These are phyloP conservation scores for Malthinus seriepunctatus DNA, from an alignment of 2,888 invertebrate species.

Conservation along the genomic window DNA sequence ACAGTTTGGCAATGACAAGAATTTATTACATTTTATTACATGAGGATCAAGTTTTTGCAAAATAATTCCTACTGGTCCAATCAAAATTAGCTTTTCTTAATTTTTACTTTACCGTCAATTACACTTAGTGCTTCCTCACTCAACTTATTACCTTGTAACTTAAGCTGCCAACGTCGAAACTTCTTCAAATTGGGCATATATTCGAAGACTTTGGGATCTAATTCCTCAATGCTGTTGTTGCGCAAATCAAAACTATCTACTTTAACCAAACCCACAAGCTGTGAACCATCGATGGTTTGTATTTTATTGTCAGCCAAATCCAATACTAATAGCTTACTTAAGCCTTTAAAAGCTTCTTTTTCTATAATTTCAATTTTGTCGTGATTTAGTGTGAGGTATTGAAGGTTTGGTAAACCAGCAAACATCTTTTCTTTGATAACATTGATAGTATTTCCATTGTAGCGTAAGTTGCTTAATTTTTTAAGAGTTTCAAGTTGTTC, in stretches of 20 bases:
- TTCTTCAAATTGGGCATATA: neutral
- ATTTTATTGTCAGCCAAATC: neutral
- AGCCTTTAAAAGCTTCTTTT: neutral
- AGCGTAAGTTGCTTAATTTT: neutral
- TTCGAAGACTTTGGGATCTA: neutral
- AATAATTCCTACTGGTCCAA: too few species aligned
- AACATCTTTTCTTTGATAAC: neutral
- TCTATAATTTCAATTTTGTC: neutral
- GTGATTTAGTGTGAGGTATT: neutral
- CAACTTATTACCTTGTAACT: conserved; percentile 2
- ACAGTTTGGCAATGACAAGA: too few species aligned
- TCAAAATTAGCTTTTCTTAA: too few species aligned
- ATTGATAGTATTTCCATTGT: neutral
- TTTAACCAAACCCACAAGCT: neutral
- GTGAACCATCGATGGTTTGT: neutral
- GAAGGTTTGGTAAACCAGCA: neutral
- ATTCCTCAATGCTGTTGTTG: neutral
- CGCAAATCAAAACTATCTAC: neutral
- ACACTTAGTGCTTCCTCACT: neutral
- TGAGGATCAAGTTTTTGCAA: too few species aligned
- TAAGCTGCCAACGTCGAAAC: too few species aligned
- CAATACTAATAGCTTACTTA: neutral
- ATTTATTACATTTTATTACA: too few species aligned
- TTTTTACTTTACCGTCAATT: neutral
- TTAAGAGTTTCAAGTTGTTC: neutral